These are phyloP conservation scores for Sebastes jordani DNA, from an alignment of 2,797 vertebrate genomes.

Conservation along the genomic window DNA sequence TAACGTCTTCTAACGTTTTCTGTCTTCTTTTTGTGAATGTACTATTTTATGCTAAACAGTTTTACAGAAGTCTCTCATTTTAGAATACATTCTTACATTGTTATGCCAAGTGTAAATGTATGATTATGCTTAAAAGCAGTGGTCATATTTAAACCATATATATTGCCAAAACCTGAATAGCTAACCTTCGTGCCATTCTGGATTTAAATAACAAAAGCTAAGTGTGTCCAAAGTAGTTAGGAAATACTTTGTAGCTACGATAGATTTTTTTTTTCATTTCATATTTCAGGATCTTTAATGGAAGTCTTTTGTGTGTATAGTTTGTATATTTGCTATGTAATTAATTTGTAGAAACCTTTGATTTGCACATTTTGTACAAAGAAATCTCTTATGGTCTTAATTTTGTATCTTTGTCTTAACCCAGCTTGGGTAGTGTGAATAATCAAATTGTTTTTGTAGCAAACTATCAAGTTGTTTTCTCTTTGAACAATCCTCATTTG, in stretches of 20 bases:
- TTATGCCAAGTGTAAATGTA: constrained; percentile 32
- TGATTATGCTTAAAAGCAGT: neutral
- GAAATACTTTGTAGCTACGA: constrained; percentile 32
- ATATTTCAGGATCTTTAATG: constrained; percentile 25
- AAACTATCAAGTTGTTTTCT: constrained; percentile 40
- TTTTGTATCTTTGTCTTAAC: constrained; percentile 72
- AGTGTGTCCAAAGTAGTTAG: constrained; percentile 35
- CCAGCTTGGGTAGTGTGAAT: constrained; percentile 62
- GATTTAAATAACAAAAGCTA: constrained; percentile 40
- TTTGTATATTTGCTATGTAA: constrained; percentile 68
- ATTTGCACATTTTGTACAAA: constrained; percentile 80
- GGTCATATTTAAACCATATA: constrained; percentile 21
- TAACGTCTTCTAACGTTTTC: constrained; percentile 8
- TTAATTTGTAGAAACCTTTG: constrained; percentile 68
- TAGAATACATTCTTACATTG: constrained; percentile 11
- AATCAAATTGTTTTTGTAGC: constrained; percentile 70
- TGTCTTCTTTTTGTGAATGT: constrained; percentile 62
- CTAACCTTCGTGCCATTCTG: constrained; percentile 31
- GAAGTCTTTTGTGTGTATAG: constrained; percentile 62
- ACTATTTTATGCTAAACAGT: constrained; percentile 26
- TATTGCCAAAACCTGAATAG: constrained; percentile 55
- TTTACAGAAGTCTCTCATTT: constrained; percentile 27
- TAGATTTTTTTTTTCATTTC: neutral
- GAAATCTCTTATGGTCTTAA: constrained; percentile 69
- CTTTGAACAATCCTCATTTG: constrained; percentile 15